Percentiles rank a stretch among this genome's conserved stretches.
phyloP scores from a whole-genome alignment of 2,113 vertebrate genomes.

The Serilophus lunatus region DNA sequence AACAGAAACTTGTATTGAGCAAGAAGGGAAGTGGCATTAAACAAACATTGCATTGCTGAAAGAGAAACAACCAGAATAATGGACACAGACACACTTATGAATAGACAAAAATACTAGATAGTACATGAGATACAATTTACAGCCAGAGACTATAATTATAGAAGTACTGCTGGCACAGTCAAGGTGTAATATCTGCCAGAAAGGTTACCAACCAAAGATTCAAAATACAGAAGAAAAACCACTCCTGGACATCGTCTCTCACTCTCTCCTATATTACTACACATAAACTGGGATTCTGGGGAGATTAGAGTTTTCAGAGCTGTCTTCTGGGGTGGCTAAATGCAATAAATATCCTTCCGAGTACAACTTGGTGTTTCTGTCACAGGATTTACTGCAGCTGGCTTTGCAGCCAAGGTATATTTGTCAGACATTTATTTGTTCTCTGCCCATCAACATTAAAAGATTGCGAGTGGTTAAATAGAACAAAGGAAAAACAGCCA shows the following conservation, averaged over 20 bases:
- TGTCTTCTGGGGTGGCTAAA: background rate
- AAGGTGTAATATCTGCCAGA: background rate
- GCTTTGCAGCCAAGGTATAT: background rate
- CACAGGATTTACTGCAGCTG: constrained; percentile 23
- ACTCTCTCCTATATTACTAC: background rate
- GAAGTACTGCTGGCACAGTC: background rate
- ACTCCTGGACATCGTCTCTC: background rate
- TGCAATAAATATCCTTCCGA: constrained; percentile 18
- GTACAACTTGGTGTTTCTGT: background rate
- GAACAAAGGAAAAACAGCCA: constrained; percentile 30
- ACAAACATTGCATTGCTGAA: background rate
- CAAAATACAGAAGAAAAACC: background rate
- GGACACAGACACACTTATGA: background rate
- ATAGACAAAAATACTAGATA: background rate
- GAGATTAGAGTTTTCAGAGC: constrained; percentile 10
- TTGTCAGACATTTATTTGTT: constrained; percentile 11
- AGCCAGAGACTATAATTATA: background rate
- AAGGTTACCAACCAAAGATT: background rate
- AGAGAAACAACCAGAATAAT: background rate
- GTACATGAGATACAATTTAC: background rate
- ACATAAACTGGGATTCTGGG: constrained; percentile 13
- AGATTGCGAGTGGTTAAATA: background rate
- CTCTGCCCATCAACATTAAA: background rate
- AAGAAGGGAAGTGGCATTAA: background rate
- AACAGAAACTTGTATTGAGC: background rate